A percentile compares a stretch with the other conserved stretches of the same genome.
Evolutionary conservation across 2,113 vertebrate genomes (phyloP).

Genomic region (Bufo gargarizans): DNA sequence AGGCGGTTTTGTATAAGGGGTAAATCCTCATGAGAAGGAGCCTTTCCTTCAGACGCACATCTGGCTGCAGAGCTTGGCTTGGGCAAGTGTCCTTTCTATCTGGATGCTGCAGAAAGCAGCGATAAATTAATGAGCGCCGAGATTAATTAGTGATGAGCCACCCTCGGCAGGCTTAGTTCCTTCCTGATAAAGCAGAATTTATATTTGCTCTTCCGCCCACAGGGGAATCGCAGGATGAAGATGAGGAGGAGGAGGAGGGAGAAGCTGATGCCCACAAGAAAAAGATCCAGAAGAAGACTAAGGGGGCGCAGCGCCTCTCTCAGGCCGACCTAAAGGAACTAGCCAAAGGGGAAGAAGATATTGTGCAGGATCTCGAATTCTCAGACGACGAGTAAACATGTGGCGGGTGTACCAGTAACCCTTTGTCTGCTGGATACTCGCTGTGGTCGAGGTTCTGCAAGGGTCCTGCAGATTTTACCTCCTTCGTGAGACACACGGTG

Average conservation of each 20-base stretch:
- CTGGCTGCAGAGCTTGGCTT: slow-evolving; percentile 8
- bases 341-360: slow-evolving; percentile 83
- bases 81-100: slow-evolving; percentile 24
- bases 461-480: neutral
- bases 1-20: neutral
- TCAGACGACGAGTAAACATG: slow-evolving; percentile 80
- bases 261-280: neutral
- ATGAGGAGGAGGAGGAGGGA: neutral
- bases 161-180: slow-evolving; percentile 51
- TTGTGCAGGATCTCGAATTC: slow-evolving; percentile 86
- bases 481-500: neutral
- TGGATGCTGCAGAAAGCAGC: slow-evolving; percentile 55
- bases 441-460: neutral
- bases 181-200: slow-evolving; percentile 62
- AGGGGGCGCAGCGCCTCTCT: slow-evolving; percentile 59
- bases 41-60: slow-evolving; percentile 22
- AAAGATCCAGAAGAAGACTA: slow-evolving; percentile 31
- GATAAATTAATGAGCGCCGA: slow-evolving; percentile 66
- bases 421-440: slow-evolving; percentile 14
- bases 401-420: slow-evolving; percentile 17
- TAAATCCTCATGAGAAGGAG: neutral
- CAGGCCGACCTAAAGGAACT: slow-evolving; percentile 78
- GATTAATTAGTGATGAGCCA: slow-evolving; percentile 68
- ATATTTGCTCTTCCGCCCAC: slow-evolving; percentile 50
- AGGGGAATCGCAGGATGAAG: slow-evolving; percentile 58